Conservation (phyloP, 2,797 vertebrate species). For the Gastrophryne carolinensis region DNA sequence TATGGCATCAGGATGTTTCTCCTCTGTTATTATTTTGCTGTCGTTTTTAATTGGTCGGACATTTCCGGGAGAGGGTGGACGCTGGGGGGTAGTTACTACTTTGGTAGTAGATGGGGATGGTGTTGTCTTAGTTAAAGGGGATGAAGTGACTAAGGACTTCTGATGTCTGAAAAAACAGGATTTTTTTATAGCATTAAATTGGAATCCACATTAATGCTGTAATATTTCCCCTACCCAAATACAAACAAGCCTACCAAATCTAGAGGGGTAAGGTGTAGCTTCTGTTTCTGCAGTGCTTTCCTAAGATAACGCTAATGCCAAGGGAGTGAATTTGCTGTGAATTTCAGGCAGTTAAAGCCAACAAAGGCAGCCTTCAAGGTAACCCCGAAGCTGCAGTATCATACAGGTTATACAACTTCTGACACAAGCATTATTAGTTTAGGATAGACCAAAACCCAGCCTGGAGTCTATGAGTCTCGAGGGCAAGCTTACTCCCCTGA, state of each 20-base stretch:
- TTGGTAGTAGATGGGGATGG: slow-evolving; percentile 68
- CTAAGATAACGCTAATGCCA: no score
- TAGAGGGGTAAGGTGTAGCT: background rate
- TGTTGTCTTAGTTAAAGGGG: slow-evolving; percentile 73
- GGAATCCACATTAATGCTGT: background rate
- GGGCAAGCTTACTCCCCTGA: no score
- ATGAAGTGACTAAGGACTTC: slow-evolving; percentile 69
- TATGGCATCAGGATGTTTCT: slow-evolving; percentile 58
- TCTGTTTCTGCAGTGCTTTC: background rate
- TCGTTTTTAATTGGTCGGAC: slow-evolving; percentile 78
- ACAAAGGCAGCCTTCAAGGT: no score
- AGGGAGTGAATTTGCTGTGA: no score
- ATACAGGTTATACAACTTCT: no score
- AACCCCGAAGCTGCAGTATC: no score
- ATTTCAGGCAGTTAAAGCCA: no score
- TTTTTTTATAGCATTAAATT: no score
- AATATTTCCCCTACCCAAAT: no score
- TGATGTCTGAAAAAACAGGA: slow-evolving; percentile 2
- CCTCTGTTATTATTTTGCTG: slow-evolving; percentile 66
- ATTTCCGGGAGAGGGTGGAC: slow-evolving; percentile 82
- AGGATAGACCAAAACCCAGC: no score
- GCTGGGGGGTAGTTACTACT: slow-evolving; percentile 63
- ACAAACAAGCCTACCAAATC: background rate
- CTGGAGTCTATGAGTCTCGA: no score
- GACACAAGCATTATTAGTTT: no score